Evolutionary conservation across 2,888 invertebrate species (phyloP).

Genomic region (Eupithecia inturbata): DNA sequence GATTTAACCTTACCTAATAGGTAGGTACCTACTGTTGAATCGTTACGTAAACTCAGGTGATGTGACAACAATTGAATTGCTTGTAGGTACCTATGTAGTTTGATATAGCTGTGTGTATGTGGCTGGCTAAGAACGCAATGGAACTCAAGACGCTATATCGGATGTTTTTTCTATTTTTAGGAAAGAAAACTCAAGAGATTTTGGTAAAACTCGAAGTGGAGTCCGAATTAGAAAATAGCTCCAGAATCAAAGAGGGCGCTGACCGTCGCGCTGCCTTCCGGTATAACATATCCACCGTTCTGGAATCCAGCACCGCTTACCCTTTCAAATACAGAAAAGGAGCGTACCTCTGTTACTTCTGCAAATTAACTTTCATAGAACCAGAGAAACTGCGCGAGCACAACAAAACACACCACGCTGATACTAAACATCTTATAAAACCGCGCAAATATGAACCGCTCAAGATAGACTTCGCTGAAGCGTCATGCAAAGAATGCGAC

Average conservation of each 20-base stretch:
- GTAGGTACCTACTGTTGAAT: not conserved
- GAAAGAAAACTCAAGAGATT: constrained; percentile 68
- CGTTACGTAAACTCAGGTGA: not conserved
- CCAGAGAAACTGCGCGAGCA: constrained; percentile 75
- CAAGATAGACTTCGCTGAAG: constrained; percentile 73
- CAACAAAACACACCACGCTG: constrained; percentile 61
- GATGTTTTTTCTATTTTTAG: constrained; percentile 81
- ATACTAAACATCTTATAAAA: constrained; percentile 60
- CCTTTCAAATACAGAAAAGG: constrained; percentile 79
- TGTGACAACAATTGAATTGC: not conserved
- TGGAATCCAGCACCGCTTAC: constrained; percentile 72
- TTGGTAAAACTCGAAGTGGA: constrained; percentile 64
- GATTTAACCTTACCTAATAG: not conserved
- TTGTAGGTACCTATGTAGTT: too few relatives aligned
- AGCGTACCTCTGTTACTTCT: constrained; percentile 74
- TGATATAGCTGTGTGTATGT: constrained; percentile 13
- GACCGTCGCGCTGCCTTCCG: constrained; percentile 70
- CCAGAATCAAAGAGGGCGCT: constrained; percentile 50
- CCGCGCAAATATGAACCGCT: constrained; percentile 75
- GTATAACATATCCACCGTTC: constrained; percentile 69
- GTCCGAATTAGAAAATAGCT: constrained; percentile 54
- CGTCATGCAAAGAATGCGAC: constrained; percentile 68
- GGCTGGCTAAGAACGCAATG: constrained; percentile 11
- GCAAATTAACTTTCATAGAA: constrained; percentile 71
- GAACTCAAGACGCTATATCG: constrained; percentile 63